A percentile compares a stretch with the other conserved stretches of the same genome.
Conservation (phyloP, 2,888 invertebrate genomes). For the Lasioglossum figueresi region DNA sequence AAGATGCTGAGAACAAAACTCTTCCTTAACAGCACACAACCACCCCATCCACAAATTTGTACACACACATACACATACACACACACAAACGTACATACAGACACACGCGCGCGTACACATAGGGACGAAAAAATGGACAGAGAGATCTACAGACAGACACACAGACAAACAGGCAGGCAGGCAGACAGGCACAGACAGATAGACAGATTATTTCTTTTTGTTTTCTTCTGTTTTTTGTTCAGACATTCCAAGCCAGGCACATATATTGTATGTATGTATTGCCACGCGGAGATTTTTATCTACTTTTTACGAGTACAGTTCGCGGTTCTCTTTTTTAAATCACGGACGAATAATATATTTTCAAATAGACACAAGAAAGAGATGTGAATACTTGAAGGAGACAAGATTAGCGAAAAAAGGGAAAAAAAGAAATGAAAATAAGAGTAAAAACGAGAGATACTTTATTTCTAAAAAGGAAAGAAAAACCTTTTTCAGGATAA, state of each 20-base stretch:
- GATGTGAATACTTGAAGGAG: slow-evolving; percentile 46
- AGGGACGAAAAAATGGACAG: not conserved
- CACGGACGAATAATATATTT: slow-evolving; percentile 72
- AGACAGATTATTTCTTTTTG: slow-evolving; percentile 47
- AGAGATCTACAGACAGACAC: not conserved
- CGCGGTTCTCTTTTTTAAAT: slow-evolving; percentile 66
- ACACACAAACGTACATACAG: not conserved
- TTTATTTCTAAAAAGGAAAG: slow-evolving; percentile 66
- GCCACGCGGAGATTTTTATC: slow-evolving; percentile 71
- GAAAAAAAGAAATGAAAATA: slow-evolving; percentile 33
- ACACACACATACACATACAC: not conserved
- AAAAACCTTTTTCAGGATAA: slow-evolving; percentile 58
- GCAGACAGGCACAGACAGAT: not conserved
- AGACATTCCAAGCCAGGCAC: slow-evolving; percentile 79
- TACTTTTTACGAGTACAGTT: slow-evolving; percentile 69
- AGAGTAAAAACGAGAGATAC: slow-evolving; percentile 53
- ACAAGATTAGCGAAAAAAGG: slow-evolving; percentile 30
- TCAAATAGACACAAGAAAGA: slow-evolving; percentile 59
- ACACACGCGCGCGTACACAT: not conserved
- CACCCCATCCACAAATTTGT: slow-evolving; percentile 67
- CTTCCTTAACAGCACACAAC: slow-evolving; percentile 66
- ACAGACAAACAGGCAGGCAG: not conserved
- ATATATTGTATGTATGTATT: slow-evolving; percentile 62
- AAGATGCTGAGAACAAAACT: slow-evolving; percentile 53
- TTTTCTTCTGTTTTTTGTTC: slow-evolving; percentile 72